Percentiles rank a stretch among this genome's conserved stretches.
Conservation (phyloP, 1,140 invertebrate species). For the Brachionus manjavacas region DNA sequence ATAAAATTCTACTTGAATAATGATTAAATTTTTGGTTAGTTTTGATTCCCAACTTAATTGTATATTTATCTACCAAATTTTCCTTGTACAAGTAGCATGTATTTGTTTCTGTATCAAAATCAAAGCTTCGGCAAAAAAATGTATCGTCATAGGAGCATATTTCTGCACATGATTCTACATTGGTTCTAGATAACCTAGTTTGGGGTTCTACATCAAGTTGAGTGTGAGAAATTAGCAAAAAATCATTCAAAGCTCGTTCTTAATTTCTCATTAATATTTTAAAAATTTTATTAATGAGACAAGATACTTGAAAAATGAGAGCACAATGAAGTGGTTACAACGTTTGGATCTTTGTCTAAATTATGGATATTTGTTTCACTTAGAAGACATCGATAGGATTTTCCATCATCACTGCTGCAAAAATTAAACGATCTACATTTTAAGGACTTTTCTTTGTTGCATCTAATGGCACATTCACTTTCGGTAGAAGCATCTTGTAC, state of each 20-base stretch:
- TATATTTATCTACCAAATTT: slow-evolving; percentile 23
- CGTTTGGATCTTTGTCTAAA: slow-evolving; percentile 20
- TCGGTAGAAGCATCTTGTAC: background rate
- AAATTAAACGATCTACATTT: slow-evolving; percentile 34
- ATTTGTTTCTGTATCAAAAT: background rate
- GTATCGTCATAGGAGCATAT: slow-evolving; percentile 6
- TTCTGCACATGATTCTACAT: slow-evolving; percentile 21
- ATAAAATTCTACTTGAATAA: slow-evolving; percentile 9
- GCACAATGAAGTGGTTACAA: slow-evolving; percentile 15
- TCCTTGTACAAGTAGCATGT: slow-evolving; percentile 21
- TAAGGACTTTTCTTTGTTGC: slow-evolving; percentile 5
- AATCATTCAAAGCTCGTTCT: slow-evolving; percentile 31
- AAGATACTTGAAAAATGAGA: slow-evolving; percentile 35
- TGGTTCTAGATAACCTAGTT: background rate
- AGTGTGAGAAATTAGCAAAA: background rate
- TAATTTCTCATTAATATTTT: background rate
- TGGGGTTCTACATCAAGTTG: background rate
- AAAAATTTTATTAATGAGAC: background rate
- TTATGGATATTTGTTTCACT: slow-evolving; percentile 15
- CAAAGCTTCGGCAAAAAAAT: slow-evolving; percentile 36
- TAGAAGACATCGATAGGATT: background rate
- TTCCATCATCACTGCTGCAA: background rate
- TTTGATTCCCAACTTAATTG: background rate
- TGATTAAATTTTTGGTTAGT: background rate
- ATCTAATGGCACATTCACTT: slow-evolving; percentile 4